These are phyloP conservation scores for Hypsibius dujardini DNA, from an alignment of 1,140 invertebrate species.

Conservation along the genomic window DNA sequence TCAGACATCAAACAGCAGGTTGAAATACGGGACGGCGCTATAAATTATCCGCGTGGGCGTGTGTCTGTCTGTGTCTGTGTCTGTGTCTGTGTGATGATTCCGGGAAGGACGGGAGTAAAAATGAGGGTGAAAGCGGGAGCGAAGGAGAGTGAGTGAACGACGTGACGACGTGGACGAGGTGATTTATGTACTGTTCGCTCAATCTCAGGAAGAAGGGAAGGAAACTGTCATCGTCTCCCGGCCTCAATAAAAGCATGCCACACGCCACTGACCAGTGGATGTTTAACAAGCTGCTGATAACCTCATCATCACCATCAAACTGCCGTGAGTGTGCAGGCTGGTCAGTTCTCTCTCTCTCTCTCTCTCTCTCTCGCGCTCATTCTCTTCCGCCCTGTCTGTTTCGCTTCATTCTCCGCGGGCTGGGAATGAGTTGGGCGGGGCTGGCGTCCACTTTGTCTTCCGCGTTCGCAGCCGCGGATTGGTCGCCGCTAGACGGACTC, in stretches of 20 bases:
- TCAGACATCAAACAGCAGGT: neutral
- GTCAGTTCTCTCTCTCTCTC: no score
- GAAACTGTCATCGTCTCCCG: neutral
- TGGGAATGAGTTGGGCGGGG: slow-evolving; percentile 6
- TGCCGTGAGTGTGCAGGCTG: neutral
- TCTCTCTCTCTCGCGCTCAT: no score
- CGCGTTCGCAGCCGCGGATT: neutral
- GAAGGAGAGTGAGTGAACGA: no score
- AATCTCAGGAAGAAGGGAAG: neutral
- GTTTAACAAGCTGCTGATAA: slow-evolving; percentile 17
- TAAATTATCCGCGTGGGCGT: no score
- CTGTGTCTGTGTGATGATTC: no score
- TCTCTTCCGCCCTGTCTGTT: no score
- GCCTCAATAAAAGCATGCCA: neutral
- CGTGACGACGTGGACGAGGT: neutral
- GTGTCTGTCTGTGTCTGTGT: no score
- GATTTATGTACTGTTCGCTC: neutral
- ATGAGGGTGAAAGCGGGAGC: no score
- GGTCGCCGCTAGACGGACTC: neutral
- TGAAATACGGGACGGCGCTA: neutral
- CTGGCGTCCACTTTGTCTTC: neutral
- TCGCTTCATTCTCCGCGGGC: no score
- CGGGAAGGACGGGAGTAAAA: no score
- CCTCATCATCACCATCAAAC: neutral
- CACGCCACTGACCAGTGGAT: slow-evolving; percentile 16